These are phyloP conservation scores for Lasioglossum baleicum DNA, from an alignment of 1,140 invertebrate species.

Conservation along the genomic window DNA sequence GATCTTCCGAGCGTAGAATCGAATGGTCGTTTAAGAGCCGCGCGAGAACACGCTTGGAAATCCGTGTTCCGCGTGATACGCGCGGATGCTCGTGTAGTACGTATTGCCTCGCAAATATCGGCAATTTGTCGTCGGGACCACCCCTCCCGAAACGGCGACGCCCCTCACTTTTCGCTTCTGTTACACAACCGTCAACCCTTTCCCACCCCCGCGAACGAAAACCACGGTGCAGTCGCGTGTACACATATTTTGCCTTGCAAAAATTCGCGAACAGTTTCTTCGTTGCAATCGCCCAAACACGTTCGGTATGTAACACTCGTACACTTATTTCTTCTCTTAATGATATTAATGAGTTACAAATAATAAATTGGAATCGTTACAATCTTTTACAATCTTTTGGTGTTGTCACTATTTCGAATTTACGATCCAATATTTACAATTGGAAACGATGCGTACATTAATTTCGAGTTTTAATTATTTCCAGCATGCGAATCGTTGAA, in stretches of 20 bases:
- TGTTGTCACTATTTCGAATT: no score
- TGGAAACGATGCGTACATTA: no score
- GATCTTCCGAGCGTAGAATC: neutral
- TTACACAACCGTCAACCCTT: conserved; percentile 16
- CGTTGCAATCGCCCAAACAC: no score
- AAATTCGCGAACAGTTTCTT: neutral
- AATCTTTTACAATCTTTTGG: no score
- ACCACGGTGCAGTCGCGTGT: neutral
- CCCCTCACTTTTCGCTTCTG: neutral
- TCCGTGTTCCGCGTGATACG: neutral
- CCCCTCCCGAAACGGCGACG: neutral
- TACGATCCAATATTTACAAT: no score
- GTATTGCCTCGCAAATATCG: conserved; percentile 33
- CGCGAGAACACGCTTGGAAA: neutral
- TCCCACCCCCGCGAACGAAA: no score
- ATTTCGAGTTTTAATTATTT: no score
- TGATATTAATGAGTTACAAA: no score
- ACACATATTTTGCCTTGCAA: neutral
- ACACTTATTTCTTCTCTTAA: no score
- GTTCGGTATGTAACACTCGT: no score
- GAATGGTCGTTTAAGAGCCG: neutral
- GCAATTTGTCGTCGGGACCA: conserved; percentile 33
- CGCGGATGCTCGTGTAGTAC: neutral
- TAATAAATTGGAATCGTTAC: no score
- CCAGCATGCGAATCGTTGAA: no score